These are phyloP conservation scores for Dolichallabes microphthalmus DNA, from an alignment of 2,113 vertebrate genomes.

Conservation along the genomic window DNA sequence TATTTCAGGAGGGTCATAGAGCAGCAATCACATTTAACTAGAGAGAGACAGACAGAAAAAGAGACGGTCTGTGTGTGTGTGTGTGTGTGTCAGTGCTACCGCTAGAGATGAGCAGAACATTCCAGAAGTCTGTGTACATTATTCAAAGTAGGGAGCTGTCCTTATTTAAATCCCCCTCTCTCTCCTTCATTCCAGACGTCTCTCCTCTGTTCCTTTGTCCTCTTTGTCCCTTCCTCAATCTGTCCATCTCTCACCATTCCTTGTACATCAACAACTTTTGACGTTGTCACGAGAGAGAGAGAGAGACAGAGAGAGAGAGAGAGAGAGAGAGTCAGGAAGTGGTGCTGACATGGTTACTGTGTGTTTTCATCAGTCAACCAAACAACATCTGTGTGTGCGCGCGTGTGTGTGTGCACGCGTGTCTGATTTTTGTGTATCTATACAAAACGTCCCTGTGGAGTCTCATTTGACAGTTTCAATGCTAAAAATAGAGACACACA, in stretches of 20 bases:
- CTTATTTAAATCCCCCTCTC: neutral
- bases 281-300: constrained; percentile 9
- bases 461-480: constrained; percentile 41
- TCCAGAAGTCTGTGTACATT: constrained; percentile 28
- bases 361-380: neutral
- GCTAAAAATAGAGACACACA: neutral
- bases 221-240: neutral
- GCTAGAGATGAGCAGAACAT: constrained; percentile 19
- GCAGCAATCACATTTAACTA: neutral
- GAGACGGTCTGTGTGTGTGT: constrained; percentile 11
- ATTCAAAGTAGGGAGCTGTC: constrained; percentile 11
- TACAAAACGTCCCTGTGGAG: constrained; percentile 13
- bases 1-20: neutral
- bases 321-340: constrained; percentile 16
- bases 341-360: constrained; percentile 42
- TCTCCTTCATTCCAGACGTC: neutral
- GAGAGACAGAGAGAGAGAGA: constrained; percentile 23
- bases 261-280: constrained; percentile 4
- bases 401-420: constrained; percentile 2
- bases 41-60: neutral
- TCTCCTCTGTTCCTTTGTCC: neutral
- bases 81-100: neutral
- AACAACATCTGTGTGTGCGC: constrained; percentile 14
- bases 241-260: neutral
- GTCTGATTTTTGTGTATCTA: neutral